Evolutionary conservation across 2,888 invertebrate species (phyloP).

Genomic region (Acrocera orbiculus): DNA sequence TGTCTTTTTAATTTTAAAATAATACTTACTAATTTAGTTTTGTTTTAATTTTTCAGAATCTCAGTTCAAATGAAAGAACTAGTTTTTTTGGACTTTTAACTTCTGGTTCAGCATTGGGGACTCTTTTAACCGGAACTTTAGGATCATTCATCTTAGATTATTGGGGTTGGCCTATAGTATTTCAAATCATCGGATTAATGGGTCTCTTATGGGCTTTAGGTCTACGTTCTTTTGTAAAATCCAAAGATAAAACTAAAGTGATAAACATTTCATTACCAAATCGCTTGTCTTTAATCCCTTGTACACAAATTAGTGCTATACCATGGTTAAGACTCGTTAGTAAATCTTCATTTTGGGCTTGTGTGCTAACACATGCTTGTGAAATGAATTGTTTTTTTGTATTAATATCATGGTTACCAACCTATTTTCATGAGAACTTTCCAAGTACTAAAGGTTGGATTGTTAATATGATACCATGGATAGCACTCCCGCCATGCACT

Average conservation of each 20-base stretch:
- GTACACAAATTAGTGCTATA: slow-evolving; percentile 24
- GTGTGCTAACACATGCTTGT: slow-evolving; percentile 49
- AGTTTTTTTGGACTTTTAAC: slow-evolving; percentile 47
- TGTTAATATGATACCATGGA: slow-evolving; percentile 54
- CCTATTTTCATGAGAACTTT: slow-evolving; percentile 53
- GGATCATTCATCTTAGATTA: slow-evolving; percentile 46
- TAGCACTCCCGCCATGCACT: slow-evolving; percentile 44
- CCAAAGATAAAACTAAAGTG: slow-evolving; percentile 25
- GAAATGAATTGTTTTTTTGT: slow-evolving; percentile 57
- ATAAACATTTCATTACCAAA: slow-evolving; percentile 29
- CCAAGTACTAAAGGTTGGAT: slow-evolving; percentile 50
- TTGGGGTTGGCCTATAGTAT: slow-evolving; percentile 47
- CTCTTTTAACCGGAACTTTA: slow-evolving; percentile 44
- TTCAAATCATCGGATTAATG: slow-evolving; percentile 42
- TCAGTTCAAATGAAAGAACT: slow-evolving; percentile 43
- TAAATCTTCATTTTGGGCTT: slow-evolving; percentile 48
- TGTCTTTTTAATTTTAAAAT: too few species aligned
- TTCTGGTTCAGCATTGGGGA: slow-evolving; percentile 43
- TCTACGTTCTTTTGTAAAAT: slow-evolving; percentile 37
- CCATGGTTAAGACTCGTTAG: slow-evolving; percentile 43
- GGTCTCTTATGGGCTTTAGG: slow-evolving; percentile 39
- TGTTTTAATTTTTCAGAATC: slow-evolving; percentile 25
- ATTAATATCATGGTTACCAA: slow-evolving; percentile 53
- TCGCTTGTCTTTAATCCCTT: slow-evolving; percentile 23
- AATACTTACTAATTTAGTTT: slow-evolving; percentile 3